Evolutionary conservation across 2,888 invertebrate genomes (phyloP).

Genomic region (Cephonodes hylas): DNA sequence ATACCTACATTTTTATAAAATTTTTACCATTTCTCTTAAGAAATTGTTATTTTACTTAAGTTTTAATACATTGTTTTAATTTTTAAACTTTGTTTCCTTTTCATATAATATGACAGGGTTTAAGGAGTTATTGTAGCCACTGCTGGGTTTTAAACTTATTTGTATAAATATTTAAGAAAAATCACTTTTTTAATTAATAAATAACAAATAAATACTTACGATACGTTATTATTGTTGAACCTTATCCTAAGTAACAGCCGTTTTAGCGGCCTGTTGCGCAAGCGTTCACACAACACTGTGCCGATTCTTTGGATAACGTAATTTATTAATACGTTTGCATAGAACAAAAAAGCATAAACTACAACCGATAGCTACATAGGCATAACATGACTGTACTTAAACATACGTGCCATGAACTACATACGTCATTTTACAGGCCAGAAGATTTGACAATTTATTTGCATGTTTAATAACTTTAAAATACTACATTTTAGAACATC

Average conservation of each 20-base stretch:
- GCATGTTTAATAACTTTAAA: too few species aligned
- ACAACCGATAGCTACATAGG: constrained; percentile 12
- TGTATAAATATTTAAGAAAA: background rate
- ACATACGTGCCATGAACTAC: background rate
- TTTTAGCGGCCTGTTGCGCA: constrained; percentile 67
- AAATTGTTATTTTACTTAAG: too few species aligned
- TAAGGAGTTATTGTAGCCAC: too few species aligned
- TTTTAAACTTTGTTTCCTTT: too few species aligned
- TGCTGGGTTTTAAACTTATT: background rate
- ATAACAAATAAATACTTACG: constrained; percentile 30
- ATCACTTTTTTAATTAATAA: background rate
- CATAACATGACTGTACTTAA: background rate
- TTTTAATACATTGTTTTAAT: too few species aligned
- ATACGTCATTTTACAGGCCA: background rate
- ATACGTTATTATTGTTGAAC: constrained; percentile 20
- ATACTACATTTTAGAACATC: too few species aligned
- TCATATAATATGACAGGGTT: too few species aligned
- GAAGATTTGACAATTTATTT: too few species aligned
- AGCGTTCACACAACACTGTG: constrained; percentile 73
- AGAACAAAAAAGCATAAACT: constrained; percentile 36
- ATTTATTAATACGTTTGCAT: constrained; percentile 70
- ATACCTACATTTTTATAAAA: too few species aligned
- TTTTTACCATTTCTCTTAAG: too few species aligned
- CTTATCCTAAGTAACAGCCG: constrained; percentile 31
- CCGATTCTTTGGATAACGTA: constrained; percentile 62